A percentile compares a stretch with the other conserved stretches of the same genome.
phyloP scores from a whole-genome alignment of 92 coral and sea anemone genomes.

The Montipora capitata region DNA sequence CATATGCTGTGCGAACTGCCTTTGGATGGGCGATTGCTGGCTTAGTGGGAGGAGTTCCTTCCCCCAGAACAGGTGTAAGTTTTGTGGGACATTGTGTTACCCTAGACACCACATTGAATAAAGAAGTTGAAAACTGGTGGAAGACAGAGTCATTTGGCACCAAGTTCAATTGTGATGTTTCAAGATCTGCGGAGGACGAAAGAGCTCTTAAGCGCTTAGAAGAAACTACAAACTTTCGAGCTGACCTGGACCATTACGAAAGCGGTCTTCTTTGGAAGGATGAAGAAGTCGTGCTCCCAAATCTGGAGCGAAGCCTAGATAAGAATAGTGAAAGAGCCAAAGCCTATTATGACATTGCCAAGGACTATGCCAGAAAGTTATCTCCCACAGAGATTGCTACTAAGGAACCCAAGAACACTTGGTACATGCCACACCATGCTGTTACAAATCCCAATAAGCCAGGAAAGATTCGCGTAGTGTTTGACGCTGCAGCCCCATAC shows the following conservation, averaged over 20 bases:
- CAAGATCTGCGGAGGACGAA: slow-evolving; percentile 65
- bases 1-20: slow-evolving; percentile 76
- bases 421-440: slow-evolving; percentile 65
- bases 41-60: slow-evolving; percentile 47
- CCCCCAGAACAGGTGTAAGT: slow-evolving; percentile 8
- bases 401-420: slow-evolving; percentile 52
- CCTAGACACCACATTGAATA: slow-evolving; percentile 33
- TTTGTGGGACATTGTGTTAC: slow-evolving; percentile 62
- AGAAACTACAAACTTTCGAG: slow-evolving; percentile 57
- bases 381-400: slow-evolving; percentile 32
- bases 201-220: slow-evolving; percentile 55
- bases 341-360: slow-evolving; percentile 54
- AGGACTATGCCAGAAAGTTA: slow-evolving; percentile 47
- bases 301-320: slow-evolving; percentile 61
- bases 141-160: slow-evolving; percentile 83
- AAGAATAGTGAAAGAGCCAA: slow-evolving; percentile 41
- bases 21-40: slow-evolving; percentile 83
- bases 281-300: slow-evolving; percentile 41
- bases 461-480: slow-evolving; percentile 48
- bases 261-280: slow-evolving; percentile 70
- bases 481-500: slow-evolving; percentile 59
- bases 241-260: slow-evolving; percentile 71
- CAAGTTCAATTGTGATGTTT: slow-evolving; percentile 48
- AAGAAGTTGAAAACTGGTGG: slow-evolving; percentile 82
- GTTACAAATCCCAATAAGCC: slow-evolving; percentile 66